Evolutionary conservation across 2,797 vertebrate species (phyloP).

Genomic region (Alcedo quadribrachys): DNA sequence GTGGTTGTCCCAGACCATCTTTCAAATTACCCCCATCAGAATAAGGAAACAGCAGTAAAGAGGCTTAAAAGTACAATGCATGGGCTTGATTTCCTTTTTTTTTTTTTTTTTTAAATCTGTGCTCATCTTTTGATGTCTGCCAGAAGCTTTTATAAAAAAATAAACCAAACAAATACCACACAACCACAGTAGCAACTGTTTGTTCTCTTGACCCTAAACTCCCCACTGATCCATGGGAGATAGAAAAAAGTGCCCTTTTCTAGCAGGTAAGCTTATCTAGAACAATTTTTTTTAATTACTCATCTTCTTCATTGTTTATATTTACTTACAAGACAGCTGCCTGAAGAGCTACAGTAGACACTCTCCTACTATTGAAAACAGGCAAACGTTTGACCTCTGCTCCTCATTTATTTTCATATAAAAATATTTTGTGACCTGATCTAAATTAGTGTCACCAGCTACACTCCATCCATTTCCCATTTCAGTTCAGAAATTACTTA

Average conservation of each 20-base stretch:
- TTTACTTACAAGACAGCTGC: neutral
- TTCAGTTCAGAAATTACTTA: slow-evolving; percentile 1
- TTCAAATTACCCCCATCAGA: neutral
- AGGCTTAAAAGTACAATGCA: neutral
- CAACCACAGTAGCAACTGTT: neutral
- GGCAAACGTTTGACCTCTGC: slow-evolving; percentile 23
- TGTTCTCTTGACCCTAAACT: neutral
- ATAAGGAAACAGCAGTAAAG: neutral
- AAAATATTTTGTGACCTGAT: slow-evolving; percentile 49
- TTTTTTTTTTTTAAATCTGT: neutral
- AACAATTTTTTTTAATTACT: slow-evolving; percentile 62
- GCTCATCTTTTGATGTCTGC: neutral
- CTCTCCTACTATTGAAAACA: neutral
- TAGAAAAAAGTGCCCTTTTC: neutral
- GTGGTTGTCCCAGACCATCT: neutral
- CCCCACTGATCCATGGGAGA: neutral
- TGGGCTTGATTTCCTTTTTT: neutral
- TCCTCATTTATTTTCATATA: slow-evolving; percentile 34
- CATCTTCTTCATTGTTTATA: neutral
- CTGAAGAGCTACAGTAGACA: slow-evolving; percentile 24
- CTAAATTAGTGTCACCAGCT: slow-evolving; percentile 39
- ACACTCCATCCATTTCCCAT: slow-evolving; percentile 7
- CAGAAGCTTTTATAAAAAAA: neutral
- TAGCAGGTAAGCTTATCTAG: neutral
- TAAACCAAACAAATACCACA: neutral